Percentiles rank a stretch among this genome's conserved stretches.
phyloP scores from a whole-genome alignment of 2,888 invertebrate genomes.

The Matsumyia berberina region DNA sequence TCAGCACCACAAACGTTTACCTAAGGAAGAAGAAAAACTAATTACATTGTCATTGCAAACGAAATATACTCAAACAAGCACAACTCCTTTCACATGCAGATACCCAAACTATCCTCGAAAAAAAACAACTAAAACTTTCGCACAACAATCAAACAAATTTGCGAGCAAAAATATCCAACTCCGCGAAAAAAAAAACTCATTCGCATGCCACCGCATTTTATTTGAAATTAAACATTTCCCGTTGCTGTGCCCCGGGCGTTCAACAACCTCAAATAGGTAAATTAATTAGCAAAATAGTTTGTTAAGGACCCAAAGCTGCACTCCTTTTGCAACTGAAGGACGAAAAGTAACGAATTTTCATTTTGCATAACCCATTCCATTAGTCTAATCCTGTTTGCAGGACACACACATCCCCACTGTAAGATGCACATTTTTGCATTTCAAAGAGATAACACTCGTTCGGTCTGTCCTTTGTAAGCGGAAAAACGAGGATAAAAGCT shows the following conservation, averaged over 20 bases:
- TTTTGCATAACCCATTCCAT: not conserved
- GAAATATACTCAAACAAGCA: slow-evolving; percentile 24
- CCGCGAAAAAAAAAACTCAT: slow-evolving; percentile 4
- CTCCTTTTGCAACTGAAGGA: slow-evolving; percentile 14
- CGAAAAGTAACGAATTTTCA: slow-evolving; percentile 39
- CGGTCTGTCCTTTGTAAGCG: not conserved
- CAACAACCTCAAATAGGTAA: slow-evolving; percentile 15
- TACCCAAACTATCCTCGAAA: not conserved
- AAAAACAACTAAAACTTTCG: slow-evolving; percentile 27
- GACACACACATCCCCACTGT: not conserved
- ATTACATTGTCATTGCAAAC: slow-evolving; percentile 40
- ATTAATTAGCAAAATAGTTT: slow-evolving; percentile 25
- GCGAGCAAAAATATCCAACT: not conserved
- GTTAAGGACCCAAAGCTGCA: not conserved
- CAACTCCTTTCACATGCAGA: slow-evolving; percentile 48
- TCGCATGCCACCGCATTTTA: not conserved
- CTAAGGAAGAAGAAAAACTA: slow-evolving; percentile 19
- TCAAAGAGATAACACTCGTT: slow-evolving; percentile 7
- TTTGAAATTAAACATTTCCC: slow-evolving; percentile 17
- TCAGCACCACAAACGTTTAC: not conserved
- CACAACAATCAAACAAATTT: slow-evolving; percentile 14
- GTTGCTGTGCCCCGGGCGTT: slow-evolving; percentile 9
- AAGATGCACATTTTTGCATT: slow-evolving; percentile 54
- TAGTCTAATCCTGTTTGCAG: not conserved
- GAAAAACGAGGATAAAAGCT: not conserved